Conservation (phyloP, 2,797 vertebrate species). For the Crenichthys baileyi region DNA sequence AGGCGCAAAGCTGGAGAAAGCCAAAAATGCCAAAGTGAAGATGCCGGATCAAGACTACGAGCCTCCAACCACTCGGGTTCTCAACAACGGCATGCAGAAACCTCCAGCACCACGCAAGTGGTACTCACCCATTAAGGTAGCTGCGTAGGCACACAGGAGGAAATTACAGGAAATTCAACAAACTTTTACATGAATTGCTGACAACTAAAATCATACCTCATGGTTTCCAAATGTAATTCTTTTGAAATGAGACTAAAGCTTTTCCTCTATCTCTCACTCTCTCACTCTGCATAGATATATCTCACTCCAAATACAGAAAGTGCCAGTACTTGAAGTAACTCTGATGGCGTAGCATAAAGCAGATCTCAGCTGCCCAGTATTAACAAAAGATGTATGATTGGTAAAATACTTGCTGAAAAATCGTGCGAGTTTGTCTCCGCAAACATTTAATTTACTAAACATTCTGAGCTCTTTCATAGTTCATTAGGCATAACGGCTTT, state of each 20-base stretch:
- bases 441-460: conserved; percentile 22
- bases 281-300: background rate
- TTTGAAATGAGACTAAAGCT: background rate
- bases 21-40: conserved; percentile 96
- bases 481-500: conserved; percentile 11
- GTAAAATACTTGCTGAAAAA: conserved; percentile 19
- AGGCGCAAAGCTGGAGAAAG: conserved; percentile 96
- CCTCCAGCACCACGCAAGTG: conserved; percentile 87
- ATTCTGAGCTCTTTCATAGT: conserved; percentile 19
- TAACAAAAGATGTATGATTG: conserved; percentile 12
- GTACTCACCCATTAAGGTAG: conserved; percentile 98
- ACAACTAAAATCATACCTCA: conserved; percentile 15
- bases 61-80: conserved; percentile 80
- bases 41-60: conserved; percentile 95
- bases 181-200: conserved; percentile 9
- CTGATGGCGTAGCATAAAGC: background rate
- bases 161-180: background rate
- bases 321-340: background rate
- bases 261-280: background rate
- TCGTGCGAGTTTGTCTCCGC: conserved; percentile 16
- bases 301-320: background rate
- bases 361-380: conserved; percentile 3
- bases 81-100: conserved; percentile 87
- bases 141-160: background rate
- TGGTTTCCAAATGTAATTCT: background rate